Conservation (phyloP, 2,888 invertebrate species). For the Cyclophora punctaria region DNA sequence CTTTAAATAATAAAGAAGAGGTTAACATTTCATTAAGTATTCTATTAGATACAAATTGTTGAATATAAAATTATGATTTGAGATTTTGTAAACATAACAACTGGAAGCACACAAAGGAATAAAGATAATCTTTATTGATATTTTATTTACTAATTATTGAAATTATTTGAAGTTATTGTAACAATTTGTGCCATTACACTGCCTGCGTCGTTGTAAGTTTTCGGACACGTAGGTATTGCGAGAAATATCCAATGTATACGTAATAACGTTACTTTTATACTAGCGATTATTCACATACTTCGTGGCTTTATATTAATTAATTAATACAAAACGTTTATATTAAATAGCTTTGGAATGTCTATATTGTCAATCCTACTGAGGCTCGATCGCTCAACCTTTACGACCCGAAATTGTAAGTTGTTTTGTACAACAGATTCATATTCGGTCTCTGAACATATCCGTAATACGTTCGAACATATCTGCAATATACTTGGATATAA, state of each 20-base stretch:
- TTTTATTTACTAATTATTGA: no score
- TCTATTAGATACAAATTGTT: no score
- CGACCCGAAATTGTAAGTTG: conserved; percentile 38
- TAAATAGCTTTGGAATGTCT: conserved; percentile 55
- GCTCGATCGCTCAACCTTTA: conserved; percentile 32
- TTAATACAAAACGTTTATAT: conserved; percentile 47
- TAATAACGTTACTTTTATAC: conserved; percentile 26
- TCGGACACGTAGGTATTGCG: conserved; percentile 15
- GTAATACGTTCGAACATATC: no score
- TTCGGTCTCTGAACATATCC: no score
- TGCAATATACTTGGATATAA: no score
- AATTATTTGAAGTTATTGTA: background rate
- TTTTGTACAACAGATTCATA: conserved; percentile 43
- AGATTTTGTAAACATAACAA: no score
- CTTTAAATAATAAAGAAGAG: no score
- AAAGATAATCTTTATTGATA: no score
- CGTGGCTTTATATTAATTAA: conserved; percentile 44
- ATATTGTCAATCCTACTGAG: conserved; percentile 69
- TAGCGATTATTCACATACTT: conserved; percentile 53
- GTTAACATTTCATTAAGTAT: no score
- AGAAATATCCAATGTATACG: conserved; percentile 11
- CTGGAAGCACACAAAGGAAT: no score
- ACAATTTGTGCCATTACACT: conserved; percentile 5
- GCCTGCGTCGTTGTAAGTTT: conserved; percentile 1
- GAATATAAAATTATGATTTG: no score